Percentiles rank a stretch among this genome's conserved stretches.
Conservation (phyloP, 2,888 invertebrate genomes). For the Megamerina dolium region DNA sequence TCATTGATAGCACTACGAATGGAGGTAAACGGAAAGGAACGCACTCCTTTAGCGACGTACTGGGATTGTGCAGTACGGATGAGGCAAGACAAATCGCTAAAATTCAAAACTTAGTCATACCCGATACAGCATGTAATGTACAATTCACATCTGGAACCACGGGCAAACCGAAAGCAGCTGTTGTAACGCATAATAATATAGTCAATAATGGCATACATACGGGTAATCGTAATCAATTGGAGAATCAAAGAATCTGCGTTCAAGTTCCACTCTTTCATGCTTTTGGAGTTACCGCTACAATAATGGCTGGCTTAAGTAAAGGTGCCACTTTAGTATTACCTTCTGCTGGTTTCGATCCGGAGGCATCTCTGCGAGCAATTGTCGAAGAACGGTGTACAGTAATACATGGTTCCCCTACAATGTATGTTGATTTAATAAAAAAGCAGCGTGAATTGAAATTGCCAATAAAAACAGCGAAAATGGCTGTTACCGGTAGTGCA, state of each 20-base stretch:
- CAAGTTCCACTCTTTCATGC: slow-evolving; percentile 80
- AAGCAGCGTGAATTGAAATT: slow-evolving; percentile 50
- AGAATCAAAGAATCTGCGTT: slow-evolving; percentile 51
- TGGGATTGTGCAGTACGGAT: slow-evolving; percentile 31
- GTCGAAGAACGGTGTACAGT: slow-evolving; percentile 65
- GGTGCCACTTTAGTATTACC: slow-evolving; percentile 62
- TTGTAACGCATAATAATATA: slow-evolving; percentile 64
- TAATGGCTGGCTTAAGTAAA: slow-evolving; percentile 55
- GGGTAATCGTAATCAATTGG: slow-evolving; percentile 52
- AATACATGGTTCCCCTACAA: slow-evolving; percentile 76
- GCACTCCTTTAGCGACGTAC: slow-evolving; percentile 48
- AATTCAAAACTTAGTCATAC: slow-evolving; percentile 55
- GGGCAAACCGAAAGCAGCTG: slow-evolving; percentile 67
- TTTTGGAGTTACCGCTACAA: slow-evolving; percentile 64
- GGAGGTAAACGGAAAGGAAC: slow-evolving; percentile 51
- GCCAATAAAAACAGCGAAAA: slow-evolving; percentile 50
- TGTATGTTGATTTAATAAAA: slow-evolving; percentile 73
- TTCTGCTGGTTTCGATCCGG: slow-evolving; percentile 56
- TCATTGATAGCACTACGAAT: slow-evolving; percentile 51
- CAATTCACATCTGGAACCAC: slow-evolving; percentile 84
- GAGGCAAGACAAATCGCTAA: slow-evolving; percentile 25
- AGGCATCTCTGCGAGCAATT: slow-evolving; percentile 58
- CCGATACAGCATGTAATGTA: slow-evolving; percentile 67
- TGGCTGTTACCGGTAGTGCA: slow-evolving; percentile 68
- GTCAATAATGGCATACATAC: slow-evolving; percentile 70